Conservation (phyloP, 2,797 vertebrate genomes). For the Parauchenoglanis punctatus region DNA sequence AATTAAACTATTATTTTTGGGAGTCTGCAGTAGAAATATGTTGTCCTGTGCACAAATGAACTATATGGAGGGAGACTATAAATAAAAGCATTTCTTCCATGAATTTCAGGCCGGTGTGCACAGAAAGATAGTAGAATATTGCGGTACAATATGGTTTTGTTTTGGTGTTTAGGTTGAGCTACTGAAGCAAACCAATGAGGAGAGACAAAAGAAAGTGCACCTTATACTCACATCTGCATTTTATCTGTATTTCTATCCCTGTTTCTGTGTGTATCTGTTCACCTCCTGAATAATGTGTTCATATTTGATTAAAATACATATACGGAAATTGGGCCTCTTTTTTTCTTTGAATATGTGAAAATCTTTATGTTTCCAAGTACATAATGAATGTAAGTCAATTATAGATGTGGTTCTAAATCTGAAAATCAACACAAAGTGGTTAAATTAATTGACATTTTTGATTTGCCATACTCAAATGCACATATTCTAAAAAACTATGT, state of each 20-base stretch:
- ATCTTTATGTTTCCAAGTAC: background rate
- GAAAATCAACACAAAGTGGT: background rate
- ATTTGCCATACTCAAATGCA: slow-evolving; percentile 1
- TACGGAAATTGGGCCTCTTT: background rate
- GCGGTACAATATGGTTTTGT: background rate
- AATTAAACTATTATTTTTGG: background rate
- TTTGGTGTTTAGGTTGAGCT: background rate
- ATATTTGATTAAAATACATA: background rate
- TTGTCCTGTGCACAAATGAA: background rate
- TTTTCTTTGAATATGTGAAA: background rate
- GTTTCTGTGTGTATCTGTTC: background rate
- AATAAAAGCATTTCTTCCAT: background rate
- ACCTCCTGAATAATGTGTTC: background rate
- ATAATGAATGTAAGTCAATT: background rate
- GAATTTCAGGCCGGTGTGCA: background rate
- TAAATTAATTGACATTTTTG: background rate
- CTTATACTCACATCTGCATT: background rate
- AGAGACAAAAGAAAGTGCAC: background rate
- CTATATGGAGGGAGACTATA: background rate
- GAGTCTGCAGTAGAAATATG: background rate
- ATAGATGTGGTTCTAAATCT: background rate
- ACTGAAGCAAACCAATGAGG: background rate
- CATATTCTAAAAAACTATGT: slow-evolving; percentile 7
- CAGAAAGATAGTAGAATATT: background rate
- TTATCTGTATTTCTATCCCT: background rate